A percentile compares a stretch with the other conserved stretches of the same genome.
These are phyloP conservation scores for Acronicta alni DNA, from an alignment of 2,888 invertebrate species.

Conservation along the genomic window DNA sequence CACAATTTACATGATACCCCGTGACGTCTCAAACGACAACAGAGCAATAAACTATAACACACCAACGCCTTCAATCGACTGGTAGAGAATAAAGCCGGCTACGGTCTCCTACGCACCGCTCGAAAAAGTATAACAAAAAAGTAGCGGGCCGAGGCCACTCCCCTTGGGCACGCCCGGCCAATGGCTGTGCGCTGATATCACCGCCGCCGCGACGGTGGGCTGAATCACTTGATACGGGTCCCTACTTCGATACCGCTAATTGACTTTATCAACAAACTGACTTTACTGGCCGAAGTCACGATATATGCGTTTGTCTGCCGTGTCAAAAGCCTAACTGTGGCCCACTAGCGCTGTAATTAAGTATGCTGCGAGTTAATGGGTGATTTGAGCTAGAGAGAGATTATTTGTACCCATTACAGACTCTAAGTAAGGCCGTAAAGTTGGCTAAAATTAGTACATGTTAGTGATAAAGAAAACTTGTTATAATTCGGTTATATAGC, in stretches of 20 bases:
- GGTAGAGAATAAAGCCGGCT: slow-evolving; percentile 83
- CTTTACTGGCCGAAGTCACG: slow-evolving; percentile 88
- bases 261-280: slow-evolving; percentile 89
- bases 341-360: slow-evolving; percentile 84
- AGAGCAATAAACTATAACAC: slow-evolving; percentile 87
- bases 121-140: slow-evolving; percentile 83
- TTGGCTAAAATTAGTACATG: slow-evolving; percentile 26
- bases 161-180: slow-evolving; percentile 81
- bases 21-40: slow-evolving; percentile 76
- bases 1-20: slow-evolving; percentile 82
- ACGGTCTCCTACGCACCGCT: slow-evolving; percentile 83
- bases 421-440: slow-evolving; percentile 38
- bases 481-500: slow-evolving; percentile 1
- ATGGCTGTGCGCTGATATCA: slow-evolving; percentile 74
- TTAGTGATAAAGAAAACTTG: slow-evolving; percentile 15
- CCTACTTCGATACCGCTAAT: slow-evolving; percentile 88
- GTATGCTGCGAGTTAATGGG: slow-evolving; percentile 80
- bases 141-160: slow-evolving; percentile 81
- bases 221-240: slow-evolving; percentile 85
- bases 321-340: slow-evolving; percentile 87
- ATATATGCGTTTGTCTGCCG: slow-evolving; percentile 87
- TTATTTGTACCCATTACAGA: slow-evolving; percentile 50
- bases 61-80: slow-evolving; percentile 87
- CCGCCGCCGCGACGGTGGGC: slow-evolving; percentile 82
- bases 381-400: slow-evolving; percentile 73